Conservation (phyloP, 2,113 vertebrate genomes). For the Oriolus oriolus region DNA sequence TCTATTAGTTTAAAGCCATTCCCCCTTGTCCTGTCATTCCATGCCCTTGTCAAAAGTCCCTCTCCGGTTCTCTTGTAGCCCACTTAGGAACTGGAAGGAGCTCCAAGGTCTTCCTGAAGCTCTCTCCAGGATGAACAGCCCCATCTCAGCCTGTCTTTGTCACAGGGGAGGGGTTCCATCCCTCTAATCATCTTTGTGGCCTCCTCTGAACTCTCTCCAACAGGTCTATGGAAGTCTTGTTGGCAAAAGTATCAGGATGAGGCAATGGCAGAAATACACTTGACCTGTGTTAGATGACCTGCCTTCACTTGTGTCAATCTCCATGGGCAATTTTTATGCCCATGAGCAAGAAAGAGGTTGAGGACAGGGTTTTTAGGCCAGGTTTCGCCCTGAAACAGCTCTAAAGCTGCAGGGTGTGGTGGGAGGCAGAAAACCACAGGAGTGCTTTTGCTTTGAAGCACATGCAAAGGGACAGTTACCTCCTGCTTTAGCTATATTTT, state of each 20-base stretch:
- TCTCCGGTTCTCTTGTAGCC: not conserved
- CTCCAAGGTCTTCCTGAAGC: not conserved
- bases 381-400: not conserved
- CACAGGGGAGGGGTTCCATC: not conserved
- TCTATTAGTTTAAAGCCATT: not conserved
- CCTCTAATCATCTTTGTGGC: not conserved
- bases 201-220: not conserved
- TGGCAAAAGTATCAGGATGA: not conserved
- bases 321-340: accelerated
- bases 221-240: not conserved
- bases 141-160: not conserved
- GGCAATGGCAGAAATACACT: not conserved
- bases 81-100: not conserved
- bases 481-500: not conserved
- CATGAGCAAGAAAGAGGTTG: not conserved
- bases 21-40: not conserved
- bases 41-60: not conserved
- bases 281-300: not conserved
- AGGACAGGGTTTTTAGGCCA: not conserved
- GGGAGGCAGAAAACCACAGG: not conserved
- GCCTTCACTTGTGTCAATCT: not conserved
- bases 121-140: not conserved
- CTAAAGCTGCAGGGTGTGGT: not conserved
- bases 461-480: not conserved
- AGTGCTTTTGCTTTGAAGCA: not conserved